A percentile compares a stretch with the other conserved stretches of the same genome.
phyloP scores from a whole-genome alignment of 2,888 invertebrate species.

The Nycteola revayana region DNA sequence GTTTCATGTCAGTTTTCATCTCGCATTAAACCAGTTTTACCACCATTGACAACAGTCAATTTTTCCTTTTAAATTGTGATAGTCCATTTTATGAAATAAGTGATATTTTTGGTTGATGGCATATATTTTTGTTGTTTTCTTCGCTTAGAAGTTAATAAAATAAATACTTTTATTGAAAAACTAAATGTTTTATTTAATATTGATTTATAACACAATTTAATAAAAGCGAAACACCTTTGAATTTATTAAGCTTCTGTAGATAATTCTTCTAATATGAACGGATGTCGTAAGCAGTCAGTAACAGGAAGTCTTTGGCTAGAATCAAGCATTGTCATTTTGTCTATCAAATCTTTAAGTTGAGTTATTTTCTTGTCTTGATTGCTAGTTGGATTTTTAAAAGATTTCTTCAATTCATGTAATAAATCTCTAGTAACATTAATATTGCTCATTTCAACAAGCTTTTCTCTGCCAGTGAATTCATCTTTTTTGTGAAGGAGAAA shows the following conservation, averaged over 20 bases:
- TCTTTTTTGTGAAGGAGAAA: slow-evolving; percentile 98
- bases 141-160: slow-evolving; percentile 61
- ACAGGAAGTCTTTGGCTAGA: slow-evolving; percentile 93
- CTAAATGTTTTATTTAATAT: slow-evolving; percentile 46
- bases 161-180: slow-evolving; percentile 54
- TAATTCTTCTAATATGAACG: slow-evolving; percentile 86
- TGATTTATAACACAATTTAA: slow-evolving; percentile 19
- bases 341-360: slow-evolving; percentile 95
- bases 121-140: slow-evolving; percentile 72
- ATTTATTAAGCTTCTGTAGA: slow-evolving; percentile 38
- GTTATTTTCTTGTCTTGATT: slow-evolving; percentile 93
- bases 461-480: slow-evolving; percentile 98
- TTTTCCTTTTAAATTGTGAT: slow-evolving; percentile 72
- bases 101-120: slow-evolving; percentile 72
- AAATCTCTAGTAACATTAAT: slow-evolving; percentile 92
- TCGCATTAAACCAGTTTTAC: slow-evolving; percentile 22
- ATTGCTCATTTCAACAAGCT: slow-evolving; percentile 94
- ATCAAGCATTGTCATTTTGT: slow-evolving; percentile 94
- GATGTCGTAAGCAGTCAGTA: slow-evolving; percentile 94
- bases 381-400: slow-evolving; percentile 88
- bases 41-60: slow-evolving; percentile 42
- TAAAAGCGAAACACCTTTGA: slow-evolving; percentile 4
- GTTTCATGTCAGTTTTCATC: slow-evolving; percentile 31
- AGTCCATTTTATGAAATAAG: slow-evolving; percentile 53
- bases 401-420: slow-evolving; percentile 92